Percentiles rank a stretch among this genome's conserved stretches.
Conservation (phyloP, 1,140 invertebrate genomes). For the Ctenoplectra terminalis region DNA sequence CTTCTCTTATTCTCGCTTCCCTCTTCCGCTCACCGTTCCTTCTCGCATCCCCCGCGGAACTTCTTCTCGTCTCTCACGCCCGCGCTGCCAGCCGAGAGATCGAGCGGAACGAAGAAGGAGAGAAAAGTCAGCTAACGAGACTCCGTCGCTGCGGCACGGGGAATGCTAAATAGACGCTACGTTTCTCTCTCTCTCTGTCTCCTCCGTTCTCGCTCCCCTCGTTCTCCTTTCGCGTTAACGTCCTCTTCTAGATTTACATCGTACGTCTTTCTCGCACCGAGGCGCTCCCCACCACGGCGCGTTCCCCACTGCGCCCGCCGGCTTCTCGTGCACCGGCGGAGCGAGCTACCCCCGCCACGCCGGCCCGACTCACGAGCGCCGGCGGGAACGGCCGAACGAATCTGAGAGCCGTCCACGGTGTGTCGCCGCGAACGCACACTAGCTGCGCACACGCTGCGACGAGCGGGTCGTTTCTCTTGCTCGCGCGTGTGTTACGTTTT, state of each 20-base stretch:
- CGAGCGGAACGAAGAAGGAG: constrained; percentile 25
- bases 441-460: constrained; percentile 37
- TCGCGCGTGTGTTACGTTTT: not conserved
- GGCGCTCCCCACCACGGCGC: not conserved
- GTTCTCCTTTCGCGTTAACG: not conserved
- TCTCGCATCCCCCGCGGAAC: constrained; percentile 47
- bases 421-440: constrained; percentile 39
- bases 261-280: not conserved
- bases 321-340: constrained; percentile 19
- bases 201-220: constrained; percentile 26
- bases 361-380: constrained; percentile 2
- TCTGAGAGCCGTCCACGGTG: constrained; percentile 43
- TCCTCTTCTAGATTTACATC: not conserved
- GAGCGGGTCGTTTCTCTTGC: constrained; percentile 33
- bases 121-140: constrained; percentile 74
- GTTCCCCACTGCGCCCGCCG: constrained; percentile 14
- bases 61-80: constrained; percentile 61
- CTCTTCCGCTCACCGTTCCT: constrained; percentile 18
- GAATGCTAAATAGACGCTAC: constrained; percentile 78
- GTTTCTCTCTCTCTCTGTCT: constrained; percentile 37
- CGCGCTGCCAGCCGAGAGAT: constrained; percentile 30
- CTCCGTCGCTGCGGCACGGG: constrained; percentile 65
- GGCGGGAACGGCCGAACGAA: constrained; percentile 45
- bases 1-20: constrained; percentile 48
- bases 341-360: constrained; percentile 46